Evolutionary conservation across 2,888 invertebrate species (phyloP).

Genomic region (Acrocera orbiculus): DNA sequence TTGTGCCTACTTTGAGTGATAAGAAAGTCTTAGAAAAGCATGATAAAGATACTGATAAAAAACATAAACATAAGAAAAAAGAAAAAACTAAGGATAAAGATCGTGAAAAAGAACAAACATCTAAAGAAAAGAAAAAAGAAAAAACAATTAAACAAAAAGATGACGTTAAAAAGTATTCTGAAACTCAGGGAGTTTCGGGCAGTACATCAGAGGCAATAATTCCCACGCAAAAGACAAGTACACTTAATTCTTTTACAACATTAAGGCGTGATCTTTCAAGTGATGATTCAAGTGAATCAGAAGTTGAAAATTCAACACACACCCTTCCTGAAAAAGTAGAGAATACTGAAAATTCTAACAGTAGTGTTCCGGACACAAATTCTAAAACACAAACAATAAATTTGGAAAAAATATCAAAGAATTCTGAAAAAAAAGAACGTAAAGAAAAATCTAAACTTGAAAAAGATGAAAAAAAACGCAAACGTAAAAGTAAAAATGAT

Average conservation of each 20-base stretch:
- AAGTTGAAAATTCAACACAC: slow-evolving; percentile 16
- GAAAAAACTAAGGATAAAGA: slow-evolving; percentile 49
- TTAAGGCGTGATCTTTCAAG: slow-evolving; percentile 21
- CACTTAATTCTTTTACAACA: slow-evolving; percentile 12
- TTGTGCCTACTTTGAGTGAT: slow-evolving; percentile 12
- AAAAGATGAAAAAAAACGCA: slow-evolving; percentile 46
- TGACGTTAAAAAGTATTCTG: background rate
- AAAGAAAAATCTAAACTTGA: slow-evolving; percentile 35
- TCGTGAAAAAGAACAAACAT: slow-evolving; percentile 30
- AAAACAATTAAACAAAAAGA: slow-evolving; percentile 15
- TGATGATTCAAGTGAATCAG: slow-evolving; percentile 22
- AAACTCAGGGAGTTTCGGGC: background rate
- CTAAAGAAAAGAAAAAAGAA: slow-evolving; percentile 18
- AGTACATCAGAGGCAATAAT: background rate
- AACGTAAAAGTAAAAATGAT: slow-evolving; percentile 41
- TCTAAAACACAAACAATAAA: background rate
- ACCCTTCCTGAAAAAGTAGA: slow-evolving; percentile 3
- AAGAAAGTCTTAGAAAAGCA: slow-evolving; percentile 14
- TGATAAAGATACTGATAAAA: slow-evolving; percentile 32
- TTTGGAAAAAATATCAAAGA: slow-evolving; percentile 26
- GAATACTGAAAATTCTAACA: slow-evolving; percentile 26
- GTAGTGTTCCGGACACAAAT: slow-evolving; percentile 27
- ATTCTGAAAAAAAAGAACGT: slow-evolving; percentile 36
- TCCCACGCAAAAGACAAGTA: background rate
- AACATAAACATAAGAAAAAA: slow-evolving; percentile 45